A percentile compares a stretch with the other conserved stretches of the same genome.
phyloP scores from a whole-genome alignment of 53 echinoderm and acorn worm genomes.

The Echinarachnius parma region DNA sequence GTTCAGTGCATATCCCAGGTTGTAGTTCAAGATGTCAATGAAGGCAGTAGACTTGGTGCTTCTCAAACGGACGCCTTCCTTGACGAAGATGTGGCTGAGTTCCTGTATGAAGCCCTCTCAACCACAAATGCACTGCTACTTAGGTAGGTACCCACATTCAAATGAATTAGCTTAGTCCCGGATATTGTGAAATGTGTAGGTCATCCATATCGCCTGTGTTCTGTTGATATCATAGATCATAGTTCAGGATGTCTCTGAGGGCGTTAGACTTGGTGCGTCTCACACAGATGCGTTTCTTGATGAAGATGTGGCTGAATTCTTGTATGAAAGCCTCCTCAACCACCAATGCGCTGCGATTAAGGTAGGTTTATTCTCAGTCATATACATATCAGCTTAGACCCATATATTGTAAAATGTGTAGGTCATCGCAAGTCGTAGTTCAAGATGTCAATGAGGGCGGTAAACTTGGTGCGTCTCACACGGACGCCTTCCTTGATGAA shows the following conservation, averaged over 20 bases:
- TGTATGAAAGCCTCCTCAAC: constrained; percentile 66
- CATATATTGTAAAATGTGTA: no score
- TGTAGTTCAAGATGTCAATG: constrained; percentile 49
- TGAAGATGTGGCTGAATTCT: constrained; percentile 69
- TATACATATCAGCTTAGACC: no score
- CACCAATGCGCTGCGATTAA: constrained; percentile 48
- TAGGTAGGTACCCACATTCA: constrained; percentile 49
- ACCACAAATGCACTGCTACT: constrained; percentile 67
- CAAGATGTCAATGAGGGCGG: constrained; percentile 1
- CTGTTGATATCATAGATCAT: no score
- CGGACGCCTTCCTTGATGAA: constrained; percentile 67
- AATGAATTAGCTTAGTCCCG: no score
- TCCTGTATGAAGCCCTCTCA: constrained; percentile 75
- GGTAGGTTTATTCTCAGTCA: no score
- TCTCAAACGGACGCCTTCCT: constrained; percentile 57
- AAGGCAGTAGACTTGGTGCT: not conserved
- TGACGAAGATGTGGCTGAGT: constrained; percentile 81
- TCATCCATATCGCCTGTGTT: no score
- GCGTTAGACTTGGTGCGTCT: not conserved
- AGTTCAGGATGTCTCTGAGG: no score
- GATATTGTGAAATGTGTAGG: no score
- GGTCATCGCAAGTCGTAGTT: no score
- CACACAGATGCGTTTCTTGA: constrained; percentile 45
- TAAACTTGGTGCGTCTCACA: constrained; percentile 8
- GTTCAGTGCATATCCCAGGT: constrained; percentile 69